Evolutionary conservation across 2,888 invertebrate species (phyloP), one percentile per base, ranked within the genome.

Genomic region (Geotrupes spiniger): DNA sequence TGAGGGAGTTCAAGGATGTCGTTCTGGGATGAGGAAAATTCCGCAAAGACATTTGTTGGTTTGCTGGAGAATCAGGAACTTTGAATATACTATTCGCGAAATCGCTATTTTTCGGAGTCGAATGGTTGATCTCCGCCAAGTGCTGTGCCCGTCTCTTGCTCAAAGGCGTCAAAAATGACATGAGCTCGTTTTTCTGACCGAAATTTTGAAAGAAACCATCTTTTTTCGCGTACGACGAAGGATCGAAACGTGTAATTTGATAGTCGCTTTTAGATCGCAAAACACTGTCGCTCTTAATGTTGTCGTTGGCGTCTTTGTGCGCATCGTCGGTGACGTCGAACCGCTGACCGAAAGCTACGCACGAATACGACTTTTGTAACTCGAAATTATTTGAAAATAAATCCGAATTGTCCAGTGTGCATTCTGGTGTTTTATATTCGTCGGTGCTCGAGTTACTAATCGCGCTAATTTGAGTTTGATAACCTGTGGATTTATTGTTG

Each of bases 131-230:
- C 11, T 43, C 45, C 36, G 27, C 10, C 12, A 37, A 15, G 31
- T 46, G 42, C 28, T 54, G 46, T 10, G 45, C 49, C 46, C 64
- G 63, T 10, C 81, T 64, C 63, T 78, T 76, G 46, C 79, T 77
- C 33, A 79, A 73, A 40, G 82, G 82, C 48, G 82, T 82, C 54
- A 81, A 68, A 62, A 81, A 81, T 51, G 76, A 77, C 51, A 81
- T 63, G 61, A 77, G 64, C 43, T 70, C 68, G 2, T 69, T 64
- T 49, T 64, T 63, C 43, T 68, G 66, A 31, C 62, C 60, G 48
- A 61, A 61, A 51, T 60, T 61, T 26, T 62, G 59, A 38, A 66
- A 63, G 15, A 60, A 47, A 28, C 51, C 45, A 11, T 54, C 58
- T 2, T 40, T 26, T 42, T 51, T 52, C 12, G 38, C 40, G 11